Evolutionary conservation across 2,113 vertebrate genomes (phyloP).

Genomic region (Numenius arquata): DNA sequence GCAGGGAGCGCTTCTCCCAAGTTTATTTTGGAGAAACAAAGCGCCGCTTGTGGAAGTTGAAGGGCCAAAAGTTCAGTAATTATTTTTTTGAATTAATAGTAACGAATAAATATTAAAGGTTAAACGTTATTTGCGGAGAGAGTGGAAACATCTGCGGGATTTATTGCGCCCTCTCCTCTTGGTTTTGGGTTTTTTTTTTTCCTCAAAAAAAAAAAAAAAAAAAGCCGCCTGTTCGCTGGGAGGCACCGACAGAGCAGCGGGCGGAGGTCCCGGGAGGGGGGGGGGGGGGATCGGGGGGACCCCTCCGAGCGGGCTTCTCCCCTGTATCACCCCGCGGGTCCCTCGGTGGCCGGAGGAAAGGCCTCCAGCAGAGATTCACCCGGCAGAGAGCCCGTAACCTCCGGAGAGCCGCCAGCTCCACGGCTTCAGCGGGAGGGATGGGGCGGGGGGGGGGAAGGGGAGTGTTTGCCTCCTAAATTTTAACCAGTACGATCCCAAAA

Average conservation of each 20-base stretch:
- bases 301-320: neutral
- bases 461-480: neutral
- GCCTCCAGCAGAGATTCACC: neutral
- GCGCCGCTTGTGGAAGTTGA: slow-evolving; percentile 52
- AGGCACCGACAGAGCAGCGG: neutral
- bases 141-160: neutral
- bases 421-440: neutral
- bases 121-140: neutral
- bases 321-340: neutral
- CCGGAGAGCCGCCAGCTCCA: neutral
- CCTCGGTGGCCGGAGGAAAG: neutral
- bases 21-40: slow-evolving; percentile 74
- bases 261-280: neutral
- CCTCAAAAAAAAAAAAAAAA: neutral
- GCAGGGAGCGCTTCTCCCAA: slow-evolving; percentile 37
- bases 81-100: slow-evolving; percentile 58
- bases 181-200: neutral
- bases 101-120: slow-evolving; percentile 61
- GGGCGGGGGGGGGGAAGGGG: too few relatives aligned
- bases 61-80: slow-evolving; percentile 70
- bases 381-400: neutral
- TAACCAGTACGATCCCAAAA: neutral
- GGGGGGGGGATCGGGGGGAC: neutral
- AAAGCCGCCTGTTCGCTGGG: neutral
- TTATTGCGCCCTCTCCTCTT: neutral